Base-by-base conservation (phyloP, 2,888 invertebrate genomes). In the Protodeltote pygarga region DNA sequence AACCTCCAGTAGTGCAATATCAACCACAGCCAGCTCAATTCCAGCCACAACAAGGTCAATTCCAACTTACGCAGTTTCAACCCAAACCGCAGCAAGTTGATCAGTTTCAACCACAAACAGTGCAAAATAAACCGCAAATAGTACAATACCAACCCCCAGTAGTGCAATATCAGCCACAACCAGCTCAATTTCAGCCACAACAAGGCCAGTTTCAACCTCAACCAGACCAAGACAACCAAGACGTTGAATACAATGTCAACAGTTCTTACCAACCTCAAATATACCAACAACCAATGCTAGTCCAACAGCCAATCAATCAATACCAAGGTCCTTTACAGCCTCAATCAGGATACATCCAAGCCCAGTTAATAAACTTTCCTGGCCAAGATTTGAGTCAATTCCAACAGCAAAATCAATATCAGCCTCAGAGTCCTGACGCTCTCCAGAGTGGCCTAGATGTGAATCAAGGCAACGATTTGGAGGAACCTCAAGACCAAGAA, bases 361-460 rank as follows among this genome's bases (percentile, higher is more conserved):
- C 72, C 1, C 78, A 77, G 41, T 37, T 66, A 3, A 50, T 75
- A 1, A 67, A 51, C 25, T 74, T 74, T 19, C 75, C 70, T 35
- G 68, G 67, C 23, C 77, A 71, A 47, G 71, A 73, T 65, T 34
- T 49, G 11, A 28, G 33, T 0, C 65, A 71, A 37, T 58, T 64
- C 10, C 40, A 64, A 31, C 57, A 50, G 31, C 71, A 69, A 29
- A 45, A 51, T 15, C 53, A 64, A 10, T 69, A 62, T 6, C 71
- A 67, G 10, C 52, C 62, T 10, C 59, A 79, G 60, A 71, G 70
- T 0, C 81, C 79, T 42, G 76, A 76, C 42, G 65, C 77, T 29
- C 65, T 85, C 8, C 91, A 91, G 50, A 90, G 89, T 45, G 91
- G 89, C 6, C 35, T 90, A 4, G 84, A 91, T 50, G 66, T 78